These are phyloP conservation scores for Odocoileus virginianus DNA, from an alignment of 2,113 vertebrate genomes.

Conservation along the genomic window DNA sequence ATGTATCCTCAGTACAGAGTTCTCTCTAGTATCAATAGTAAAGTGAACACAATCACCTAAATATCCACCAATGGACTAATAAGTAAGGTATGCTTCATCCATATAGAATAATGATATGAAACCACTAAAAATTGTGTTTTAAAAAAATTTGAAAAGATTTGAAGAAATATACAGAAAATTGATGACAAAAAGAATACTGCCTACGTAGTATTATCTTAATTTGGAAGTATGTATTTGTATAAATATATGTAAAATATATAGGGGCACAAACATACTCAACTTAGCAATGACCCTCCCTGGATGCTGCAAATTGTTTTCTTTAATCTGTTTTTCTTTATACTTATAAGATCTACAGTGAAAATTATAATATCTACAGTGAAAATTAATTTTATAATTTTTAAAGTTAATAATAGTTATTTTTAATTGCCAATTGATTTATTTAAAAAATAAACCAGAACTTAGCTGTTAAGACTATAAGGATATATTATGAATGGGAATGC, in stretches of 20 bases:
- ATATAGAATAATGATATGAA: neutral
- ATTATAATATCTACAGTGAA: neutral
- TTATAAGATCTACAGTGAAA: neutral
- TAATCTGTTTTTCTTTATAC: neutral
- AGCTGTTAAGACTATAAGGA: neutral
- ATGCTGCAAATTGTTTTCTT: neutral
- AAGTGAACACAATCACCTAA: neutral
- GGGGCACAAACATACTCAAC: neutral
- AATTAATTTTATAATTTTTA: neutral
- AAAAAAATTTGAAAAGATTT: neutral
- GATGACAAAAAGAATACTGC: neutral
- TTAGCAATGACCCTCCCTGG: neutral
- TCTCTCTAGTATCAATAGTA: neutral
- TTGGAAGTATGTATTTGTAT: neutral
- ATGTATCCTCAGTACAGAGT: neutral
- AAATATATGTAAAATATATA: neutral
- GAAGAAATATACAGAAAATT: neutral
- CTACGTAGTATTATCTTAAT: neutral
- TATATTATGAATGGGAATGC: constrained; percentile 40
- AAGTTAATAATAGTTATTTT: neutral
- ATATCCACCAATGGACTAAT: neutral
- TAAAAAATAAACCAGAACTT: neutral
- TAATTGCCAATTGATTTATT: neutral
- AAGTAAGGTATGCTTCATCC: neutral
- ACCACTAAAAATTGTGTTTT: neutral